phyloP scores from a whole-genome alignment of 2,888 invertebrate species.

The Gymnoscelis rufifasciata region DNA sequence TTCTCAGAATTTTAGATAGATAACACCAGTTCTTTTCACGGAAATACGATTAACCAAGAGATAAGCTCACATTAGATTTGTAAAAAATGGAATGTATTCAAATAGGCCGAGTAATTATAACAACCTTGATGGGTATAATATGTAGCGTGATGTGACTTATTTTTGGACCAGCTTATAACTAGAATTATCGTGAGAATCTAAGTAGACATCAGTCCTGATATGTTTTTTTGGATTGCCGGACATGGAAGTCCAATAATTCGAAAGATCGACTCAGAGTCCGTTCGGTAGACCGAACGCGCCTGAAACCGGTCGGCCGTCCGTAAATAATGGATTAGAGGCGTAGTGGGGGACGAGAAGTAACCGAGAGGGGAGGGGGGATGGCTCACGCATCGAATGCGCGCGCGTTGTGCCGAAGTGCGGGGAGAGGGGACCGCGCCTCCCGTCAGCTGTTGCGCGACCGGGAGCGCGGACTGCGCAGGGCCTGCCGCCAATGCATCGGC shows the following conservation, averaged over 20 bases:
- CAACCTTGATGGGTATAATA: too few relatives aligned
- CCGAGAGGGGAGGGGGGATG: slow-evolving; percentile 56
- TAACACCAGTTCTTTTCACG: slow-evolving; percentile 60
- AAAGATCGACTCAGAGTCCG: slow-evolving; percentile 65
- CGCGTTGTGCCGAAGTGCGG: slow-evolving; percentile 47
- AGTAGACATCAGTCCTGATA: background rate
- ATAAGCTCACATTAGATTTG: slow-evolving; percentile 47
- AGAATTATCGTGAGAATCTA: background rate
- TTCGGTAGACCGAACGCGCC: slow-evolving; percentile 68
- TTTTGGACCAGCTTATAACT: too few relatives aligned
- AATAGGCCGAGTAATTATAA: too few relatives aligned
- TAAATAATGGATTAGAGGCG: slow-evolving; percentile 78
- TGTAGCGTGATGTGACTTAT: too few relatives aligned
- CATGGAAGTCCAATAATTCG: slow-evolving; percentile 78
- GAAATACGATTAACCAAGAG: slow-evolving; percentile 66
- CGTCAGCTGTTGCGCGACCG: slow-evolving; percentile 78
- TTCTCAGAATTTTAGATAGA: slow-evolving; percentile 59
- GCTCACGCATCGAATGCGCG: slow-evolving; percentile 70
- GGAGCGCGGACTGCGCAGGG: slow-evolving; percentile 59
- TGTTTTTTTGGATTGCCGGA: slow-evolving; percentile 45
- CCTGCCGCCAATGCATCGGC: slow-evolving; percentile 74
- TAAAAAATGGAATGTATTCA: too few relatives aligned
- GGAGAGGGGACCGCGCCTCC: slow-evolving; percentile 67
- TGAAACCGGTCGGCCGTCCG: slow-evolving; percentile 77
- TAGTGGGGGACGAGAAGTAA: slow-evolving; percentile 56